Evolutionary conservation across 2,113 vertebrate species (phyloP), one percentile per base, ranked within the genome.

Genomic region (Erpornis zantholeuca): DNA sequence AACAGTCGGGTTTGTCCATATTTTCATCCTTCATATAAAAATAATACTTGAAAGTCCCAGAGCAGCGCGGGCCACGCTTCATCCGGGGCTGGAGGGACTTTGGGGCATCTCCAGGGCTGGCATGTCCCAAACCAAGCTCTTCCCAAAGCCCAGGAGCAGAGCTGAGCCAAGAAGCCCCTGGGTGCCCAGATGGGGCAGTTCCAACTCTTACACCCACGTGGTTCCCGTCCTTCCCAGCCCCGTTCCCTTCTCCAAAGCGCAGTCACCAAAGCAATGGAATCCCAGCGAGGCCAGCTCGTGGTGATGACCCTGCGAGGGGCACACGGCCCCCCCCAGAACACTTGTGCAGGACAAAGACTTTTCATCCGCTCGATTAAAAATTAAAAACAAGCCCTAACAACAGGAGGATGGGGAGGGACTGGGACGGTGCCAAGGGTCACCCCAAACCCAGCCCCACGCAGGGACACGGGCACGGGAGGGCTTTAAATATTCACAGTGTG

Each of bases 401-500:
- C 4, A 70, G 86, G 64, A 89, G 50, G 66, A 47, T 7, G 81
- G 75, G 82, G 70, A 66, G 3, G 4, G 5, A 53, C 38, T n/a
- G 54, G 88, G 94, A 92, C 14, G 69, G 90, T 77, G 81, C 90
- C 64, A 33, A 80, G 36, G 12, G 2, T 65, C 68, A 36, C 57
- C 89, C 59, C 28, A 29, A 50, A n/a, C 17, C 77, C 45, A 3
- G 64, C 63, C 88, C 77, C 20, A 2, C 4, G 6, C 1, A 8
- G 61, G 90, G 79, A 50, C 29, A 1, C 0, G 21, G 69, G 40
- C 65, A 40, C 28, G 1, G 29, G 38, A 4, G 72, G 87, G 64
- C 54, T 84, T 96, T 96, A 95, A 94, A 92, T 96, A 97, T 98
- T 98, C 97, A 98, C 97, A 98, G 98, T 98, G 98, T 97, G 97